phyloP scores from a whole-genome alignment of 2,888 invertebrate species.

The Agrochola litura region DNA sequence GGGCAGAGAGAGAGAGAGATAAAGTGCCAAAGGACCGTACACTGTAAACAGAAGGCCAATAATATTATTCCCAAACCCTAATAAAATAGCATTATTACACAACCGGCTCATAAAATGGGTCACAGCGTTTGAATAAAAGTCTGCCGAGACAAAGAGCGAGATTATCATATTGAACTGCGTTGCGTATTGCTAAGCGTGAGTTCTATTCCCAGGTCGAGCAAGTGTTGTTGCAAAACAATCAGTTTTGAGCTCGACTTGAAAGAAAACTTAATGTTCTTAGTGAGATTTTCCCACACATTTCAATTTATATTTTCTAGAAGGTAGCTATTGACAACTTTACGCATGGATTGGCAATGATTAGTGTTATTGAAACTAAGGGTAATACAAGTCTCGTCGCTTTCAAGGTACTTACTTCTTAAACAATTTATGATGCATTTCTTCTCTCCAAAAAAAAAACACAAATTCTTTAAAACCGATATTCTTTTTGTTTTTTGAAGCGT shows the following conservation, averaged over 20 bases:
- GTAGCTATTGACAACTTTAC: not conserved
- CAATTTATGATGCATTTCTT: not conserved
- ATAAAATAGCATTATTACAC: slow-evolving; percentile 60
- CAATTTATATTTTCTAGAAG: too few species aligned
- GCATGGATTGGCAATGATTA: not conserved
- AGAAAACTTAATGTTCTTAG: not conserved
- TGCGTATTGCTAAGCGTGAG: not conserved
- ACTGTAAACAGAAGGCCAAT: slow-evolving; percentile 20
- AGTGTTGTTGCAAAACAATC: not conserved
- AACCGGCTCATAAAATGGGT: slow-evolving; percentile 55
- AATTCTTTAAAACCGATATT: not conserved
- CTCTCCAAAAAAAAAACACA: not conserved
- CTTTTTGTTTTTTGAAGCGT: not conserved
- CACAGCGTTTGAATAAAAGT: slow-evolving; percentile 50
- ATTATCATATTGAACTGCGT: slow-evolving; percentile 29
- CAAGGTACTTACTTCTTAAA: not conserved
- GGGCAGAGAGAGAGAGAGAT: slow-evolving; percentile 21
- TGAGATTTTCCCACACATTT: not conserved
- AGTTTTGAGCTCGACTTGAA: not conserved
- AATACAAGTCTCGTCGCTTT: not conserved
- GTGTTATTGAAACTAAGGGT: not conserved
- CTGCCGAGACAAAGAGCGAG: slow-evolving; percentile 17
- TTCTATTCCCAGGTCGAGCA: not conserved
- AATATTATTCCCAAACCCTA: slow-evolving; percentile 51
- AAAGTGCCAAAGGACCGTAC: slow-evolving; percentile 18